Conservation (phyloP, 2,888 invertebrate genomes). For the Amblyjoppa proteus region DNA sequence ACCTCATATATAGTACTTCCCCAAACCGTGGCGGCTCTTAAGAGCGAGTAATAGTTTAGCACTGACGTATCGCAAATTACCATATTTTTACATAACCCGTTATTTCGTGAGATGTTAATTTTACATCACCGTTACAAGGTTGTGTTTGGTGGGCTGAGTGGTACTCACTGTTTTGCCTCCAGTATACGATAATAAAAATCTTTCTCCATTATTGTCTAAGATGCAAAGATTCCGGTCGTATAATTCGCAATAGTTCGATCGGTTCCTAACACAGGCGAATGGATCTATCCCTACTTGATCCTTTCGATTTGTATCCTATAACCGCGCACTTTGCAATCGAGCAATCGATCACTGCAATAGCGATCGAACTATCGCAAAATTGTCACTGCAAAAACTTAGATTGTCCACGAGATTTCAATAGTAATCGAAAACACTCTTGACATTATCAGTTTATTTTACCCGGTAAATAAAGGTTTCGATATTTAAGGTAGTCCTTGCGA, state of each 20-base stretch:
- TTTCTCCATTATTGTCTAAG: conserved; percentile 33
- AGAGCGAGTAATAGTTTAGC: not conserved
- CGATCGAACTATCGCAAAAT: not conserved
- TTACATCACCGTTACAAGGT: not conserved
- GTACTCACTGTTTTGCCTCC: not conserved
- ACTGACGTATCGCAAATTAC: not conserved
- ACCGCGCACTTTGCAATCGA: not conserved
- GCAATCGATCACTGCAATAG: not conserved
- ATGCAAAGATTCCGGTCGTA: conserved; percentile 1
- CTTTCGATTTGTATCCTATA: not conserved
- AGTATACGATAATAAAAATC: not conserved
- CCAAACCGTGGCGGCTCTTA: not conserved
- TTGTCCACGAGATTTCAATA: not conserved
- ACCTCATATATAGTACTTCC: not conserved
- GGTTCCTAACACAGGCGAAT: not conserved
- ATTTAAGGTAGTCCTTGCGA: not conserved
- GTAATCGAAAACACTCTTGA: not conserved
- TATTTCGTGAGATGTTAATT: not conserved
- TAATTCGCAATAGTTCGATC: conserved; percentile 14
- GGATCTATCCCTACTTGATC: not conserved
- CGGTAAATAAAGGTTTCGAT: not conserved
- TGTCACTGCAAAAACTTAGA: not conserved
- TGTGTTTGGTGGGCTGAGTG: not conserved
- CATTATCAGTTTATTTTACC: not conserved
- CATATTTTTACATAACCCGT: not conserved